phyloP scores from a whole-genome alignment of 2,113 vertebrate genomes.

The Fulica atra region DNA sequence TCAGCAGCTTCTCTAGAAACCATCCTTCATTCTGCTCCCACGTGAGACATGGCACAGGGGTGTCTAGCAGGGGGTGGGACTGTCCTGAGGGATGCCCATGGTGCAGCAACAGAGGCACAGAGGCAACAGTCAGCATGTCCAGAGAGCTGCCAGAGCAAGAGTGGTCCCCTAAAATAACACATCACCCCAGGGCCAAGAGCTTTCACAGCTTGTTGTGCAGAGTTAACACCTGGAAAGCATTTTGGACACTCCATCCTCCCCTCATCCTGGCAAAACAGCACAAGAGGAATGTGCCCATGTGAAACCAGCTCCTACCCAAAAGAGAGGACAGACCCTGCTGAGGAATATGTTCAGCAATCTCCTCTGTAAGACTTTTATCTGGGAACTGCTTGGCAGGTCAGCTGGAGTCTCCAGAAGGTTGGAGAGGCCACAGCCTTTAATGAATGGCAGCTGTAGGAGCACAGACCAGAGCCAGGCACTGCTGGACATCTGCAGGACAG shows the following conservation, averaged over 20 bases:
- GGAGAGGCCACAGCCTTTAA: background rate
- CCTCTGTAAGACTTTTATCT: background rate
- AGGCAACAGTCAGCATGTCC: background rate
- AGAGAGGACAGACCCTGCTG: background rate
- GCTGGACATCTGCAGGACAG: background rate
- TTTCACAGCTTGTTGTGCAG: background rate
- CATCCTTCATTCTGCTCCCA: background rate
- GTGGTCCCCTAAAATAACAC: background rate
- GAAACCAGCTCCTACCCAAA: background rate
- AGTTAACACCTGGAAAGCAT: background rate
- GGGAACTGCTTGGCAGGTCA: background rate
- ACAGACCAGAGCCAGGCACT: background rate
- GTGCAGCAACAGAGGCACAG: background rate
- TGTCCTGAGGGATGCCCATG: background rate
- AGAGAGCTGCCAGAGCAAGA: background rate
- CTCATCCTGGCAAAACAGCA: background rate
- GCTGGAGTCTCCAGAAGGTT: background rate
- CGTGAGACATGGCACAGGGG: background rate
- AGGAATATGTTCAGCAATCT: background rate
- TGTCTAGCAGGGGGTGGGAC: background rate
- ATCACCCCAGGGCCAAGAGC: background rate
- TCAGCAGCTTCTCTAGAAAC: background rate
- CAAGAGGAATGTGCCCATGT: accelerated
- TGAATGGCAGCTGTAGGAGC: background rate
- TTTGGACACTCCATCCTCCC: background rate